A percentile compares a stretch with the other conserved stretches of the same genome.
Evolutionary conservation across 2,797 vertebrate genomes (phyloP).

Genomic region (Hapalemur alaotrensis): DNA sequence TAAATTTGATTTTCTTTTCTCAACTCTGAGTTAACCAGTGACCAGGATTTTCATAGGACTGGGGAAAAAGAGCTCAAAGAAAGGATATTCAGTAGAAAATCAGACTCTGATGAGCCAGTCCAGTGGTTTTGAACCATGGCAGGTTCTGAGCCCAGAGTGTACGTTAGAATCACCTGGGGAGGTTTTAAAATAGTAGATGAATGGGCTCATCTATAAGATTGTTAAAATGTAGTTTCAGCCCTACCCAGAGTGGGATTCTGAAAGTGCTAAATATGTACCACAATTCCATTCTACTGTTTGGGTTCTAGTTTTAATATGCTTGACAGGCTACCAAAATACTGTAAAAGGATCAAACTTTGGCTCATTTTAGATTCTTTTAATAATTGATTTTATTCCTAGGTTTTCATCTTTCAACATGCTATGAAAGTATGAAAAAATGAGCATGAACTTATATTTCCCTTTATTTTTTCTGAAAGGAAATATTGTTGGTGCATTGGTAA

Average conservation of each 20-base stretch:
- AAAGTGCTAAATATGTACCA: neutral
- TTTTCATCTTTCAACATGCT: neutral
- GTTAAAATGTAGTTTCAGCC: neutral
- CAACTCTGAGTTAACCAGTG: neutral
- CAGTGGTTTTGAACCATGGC: neutral
- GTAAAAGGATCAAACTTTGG: neutral
- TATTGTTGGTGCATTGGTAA: constrained; percentile 1
- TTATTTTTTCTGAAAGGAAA: neutral
- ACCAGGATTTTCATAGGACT: neutral
- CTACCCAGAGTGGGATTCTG: neutral
- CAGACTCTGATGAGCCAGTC: neutral
- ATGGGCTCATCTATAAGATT: neutral
- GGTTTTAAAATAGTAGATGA: neutral
- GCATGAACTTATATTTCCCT: neutral
- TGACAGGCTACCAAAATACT: neutral
- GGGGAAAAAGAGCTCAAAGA: neutral
- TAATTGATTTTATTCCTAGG: neutral
- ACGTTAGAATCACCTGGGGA: neutral
- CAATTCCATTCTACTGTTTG: neutral
- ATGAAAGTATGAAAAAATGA: neutral
- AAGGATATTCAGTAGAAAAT: neutral
- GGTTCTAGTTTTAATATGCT: neutral
- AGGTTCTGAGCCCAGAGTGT: neutral
- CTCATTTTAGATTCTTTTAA: constrained; percentile 10
- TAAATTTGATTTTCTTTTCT: neutral